Conservation (phyloP, 2,888 invertebrate species). For the Ochropleura leucogaster region DNA sequence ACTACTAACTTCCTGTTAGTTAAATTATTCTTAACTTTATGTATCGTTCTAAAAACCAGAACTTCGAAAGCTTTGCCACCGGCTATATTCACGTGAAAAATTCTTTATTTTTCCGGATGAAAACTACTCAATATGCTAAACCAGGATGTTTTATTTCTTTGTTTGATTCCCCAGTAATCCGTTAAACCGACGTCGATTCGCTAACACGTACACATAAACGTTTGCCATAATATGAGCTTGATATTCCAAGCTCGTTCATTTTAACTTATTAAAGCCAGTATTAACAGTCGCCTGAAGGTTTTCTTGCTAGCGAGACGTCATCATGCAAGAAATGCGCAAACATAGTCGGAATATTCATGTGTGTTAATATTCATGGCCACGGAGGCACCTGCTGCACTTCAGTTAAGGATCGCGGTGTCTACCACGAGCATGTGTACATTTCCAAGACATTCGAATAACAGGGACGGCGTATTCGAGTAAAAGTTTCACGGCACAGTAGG, state of each 20-base stretch:
- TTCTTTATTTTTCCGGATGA: background rate
- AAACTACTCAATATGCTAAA: constrained; percentile 42
- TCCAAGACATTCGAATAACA: constrained; percentile 58
- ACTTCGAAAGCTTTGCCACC: constrained; percentile 7
- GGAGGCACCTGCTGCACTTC: constrained; percentile 79
- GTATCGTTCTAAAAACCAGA: constrained; percentile 30
- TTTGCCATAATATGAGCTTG: constrained; percentile 18
- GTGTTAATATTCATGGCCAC: constrained; percentile 87
- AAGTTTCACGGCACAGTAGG: constrained; percentile 60
- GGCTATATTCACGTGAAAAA: background rate
- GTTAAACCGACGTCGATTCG: constrained; percentile 16
- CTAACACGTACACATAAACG: constrained; percentile 9
- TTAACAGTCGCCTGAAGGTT: constrained; percentile 51
- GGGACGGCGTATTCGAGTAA: constrained; percentile 40
- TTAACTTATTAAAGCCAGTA: constrained; percentile 57
- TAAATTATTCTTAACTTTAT: constrained; percentile 46
- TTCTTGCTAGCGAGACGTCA: constrained; percentile 70
- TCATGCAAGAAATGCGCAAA: constrained; percentile 85
- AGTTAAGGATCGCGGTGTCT: constrained; percentile 70
- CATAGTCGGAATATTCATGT: constrained; percentile 86
- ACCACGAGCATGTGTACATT: constrained; percentile 50
- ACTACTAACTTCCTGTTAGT: constrained; percentile 26
- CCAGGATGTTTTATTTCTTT: constrained; percentile 16
- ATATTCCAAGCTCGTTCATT: constrained; percentile 52
- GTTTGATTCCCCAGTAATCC: constrained; percentile 10